A percentile compares a stretch with the other conserved stretches of the same genome.
phyloP scores from a whole-genome alignment of 1,140 invertebrate species.

The Ceratosolen fusciceps region DNA sequence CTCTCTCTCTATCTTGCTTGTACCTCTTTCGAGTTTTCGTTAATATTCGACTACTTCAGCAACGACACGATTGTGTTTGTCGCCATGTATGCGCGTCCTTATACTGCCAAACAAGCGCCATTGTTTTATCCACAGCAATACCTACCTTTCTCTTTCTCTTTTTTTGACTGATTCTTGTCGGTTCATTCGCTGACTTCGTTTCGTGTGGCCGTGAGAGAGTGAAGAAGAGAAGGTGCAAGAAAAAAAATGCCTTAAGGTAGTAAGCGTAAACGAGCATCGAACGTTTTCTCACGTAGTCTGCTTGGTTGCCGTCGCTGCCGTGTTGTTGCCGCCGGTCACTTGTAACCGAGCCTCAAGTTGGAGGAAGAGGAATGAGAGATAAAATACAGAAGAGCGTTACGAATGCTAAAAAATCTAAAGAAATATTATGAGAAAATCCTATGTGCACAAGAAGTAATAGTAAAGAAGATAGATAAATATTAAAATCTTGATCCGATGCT shows the following conservation, averaged over 20 bases:
- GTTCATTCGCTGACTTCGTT: constrained; percentile 58
- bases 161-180: not conserved
- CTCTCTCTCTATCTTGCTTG: constrained; percentile 55
- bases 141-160: constrained; percentile 31
- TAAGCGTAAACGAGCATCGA: constrained; percentile 35
- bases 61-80: not conserved
- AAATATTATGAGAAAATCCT: not conserved
- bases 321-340: not conserved
- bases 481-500: not conserved
- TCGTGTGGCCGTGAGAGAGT: constrained; percentile 61
- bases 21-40: constrained; percentile 33
- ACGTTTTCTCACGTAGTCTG: constrained; percentile 45
- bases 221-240: constrained; percentile 66
- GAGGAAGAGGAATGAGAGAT: constrained; percentile 2
- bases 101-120: constrained; percentile 43
- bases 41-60: constrained; percentile 30
- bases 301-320: not conserved
- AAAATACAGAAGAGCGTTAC: not conserved
- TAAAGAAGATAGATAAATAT: not conserved
- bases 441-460: not conserved
- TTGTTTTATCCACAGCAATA: constrained; percentile 38
- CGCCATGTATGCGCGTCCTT: constrained; percentile 56
- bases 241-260: constrained; percentile 48
- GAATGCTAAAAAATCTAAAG: not conserved
- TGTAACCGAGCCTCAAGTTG: not conserved